phyloP scores from a whole-genome alignment of 2,113 vertebrate species.

The Silurus asotus region DNA sequence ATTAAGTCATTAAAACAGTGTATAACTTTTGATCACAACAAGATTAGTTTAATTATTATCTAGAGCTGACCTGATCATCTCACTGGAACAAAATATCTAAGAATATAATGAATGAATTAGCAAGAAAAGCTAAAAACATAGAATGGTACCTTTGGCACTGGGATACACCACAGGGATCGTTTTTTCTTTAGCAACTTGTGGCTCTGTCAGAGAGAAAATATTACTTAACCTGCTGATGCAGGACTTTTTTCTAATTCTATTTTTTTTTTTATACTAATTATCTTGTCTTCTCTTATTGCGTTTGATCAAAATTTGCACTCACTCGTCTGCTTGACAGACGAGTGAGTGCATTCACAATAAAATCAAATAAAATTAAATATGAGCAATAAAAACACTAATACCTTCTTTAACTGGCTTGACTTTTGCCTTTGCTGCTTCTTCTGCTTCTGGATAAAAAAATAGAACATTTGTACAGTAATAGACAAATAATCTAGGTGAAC shows the following conservation, averaged over 20 bases:
- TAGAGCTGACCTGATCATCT: background rate
- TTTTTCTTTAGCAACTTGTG: conserved; percentile 14
- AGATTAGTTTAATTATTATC: background rate
- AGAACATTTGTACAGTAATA: background rate
- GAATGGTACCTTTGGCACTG: conserved; percentile 31
- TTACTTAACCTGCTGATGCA: background rate
- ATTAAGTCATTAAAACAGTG: background rate
- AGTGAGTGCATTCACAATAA: conserved; percentile 24
- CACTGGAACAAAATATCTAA: background rate
- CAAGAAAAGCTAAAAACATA: background rate
- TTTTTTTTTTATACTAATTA: background rate
- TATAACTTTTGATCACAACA: background rate
- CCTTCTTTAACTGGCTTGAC: conserved; percentile 50
- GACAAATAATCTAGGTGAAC: too few species aligned
- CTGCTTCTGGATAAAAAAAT: background rate
- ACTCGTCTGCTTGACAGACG: background rate
- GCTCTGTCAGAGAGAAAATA: conserved; percentile 22
- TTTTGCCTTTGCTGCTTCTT: conserved; percentile 16
- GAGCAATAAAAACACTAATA: conserved; percentile 9
- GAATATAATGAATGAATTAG: background rate
- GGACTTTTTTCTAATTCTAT: background rate
- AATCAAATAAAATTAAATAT: background rate
- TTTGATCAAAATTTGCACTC: background rate
- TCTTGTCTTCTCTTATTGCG: background rate
- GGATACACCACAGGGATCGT: conserved; percentile 34